phyloP scores from a whole-genome alignment of 2,797 vertebrate species.

The Catharus ustulatus region DNA sequence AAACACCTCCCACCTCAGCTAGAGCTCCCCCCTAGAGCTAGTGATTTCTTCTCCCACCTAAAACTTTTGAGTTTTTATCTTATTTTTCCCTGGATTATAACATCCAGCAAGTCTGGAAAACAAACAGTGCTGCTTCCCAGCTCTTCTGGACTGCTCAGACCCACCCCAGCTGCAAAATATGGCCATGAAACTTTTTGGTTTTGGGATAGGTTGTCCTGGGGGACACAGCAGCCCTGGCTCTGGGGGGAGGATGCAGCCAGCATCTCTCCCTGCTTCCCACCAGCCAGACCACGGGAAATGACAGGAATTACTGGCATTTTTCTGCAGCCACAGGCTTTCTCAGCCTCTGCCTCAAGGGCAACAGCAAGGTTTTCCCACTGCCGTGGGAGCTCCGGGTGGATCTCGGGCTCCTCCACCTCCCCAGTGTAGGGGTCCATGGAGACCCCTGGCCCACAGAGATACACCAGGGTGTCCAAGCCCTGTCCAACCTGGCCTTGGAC shows the following conservation, averaged over 20 bases:
- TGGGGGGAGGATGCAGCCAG: rapidly evolving
- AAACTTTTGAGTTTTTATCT: not conserved
- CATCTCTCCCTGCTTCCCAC: not conserved
- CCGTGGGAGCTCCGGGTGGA: rapidly evolving
- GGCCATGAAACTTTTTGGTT: not conserved
- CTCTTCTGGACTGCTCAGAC: not conserved
- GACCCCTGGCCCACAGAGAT: not conserved
- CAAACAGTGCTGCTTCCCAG: not conserved
- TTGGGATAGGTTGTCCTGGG: not conserved
- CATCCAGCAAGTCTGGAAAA: not conserved
- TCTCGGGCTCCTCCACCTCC: rapidly evolving
- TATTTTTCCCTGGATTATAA: not conserved
- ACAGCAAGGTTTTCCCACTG: not conserved
- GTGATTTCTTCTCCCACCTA: not conserved
- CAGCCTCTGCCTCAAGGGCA: not conserved
- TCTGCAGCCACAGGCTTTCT: not conserved
- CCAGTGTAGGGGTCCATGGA: rapidly evolving
- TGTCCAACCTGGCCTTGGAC: not conserved
- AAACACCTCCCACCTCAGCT: not conserved
- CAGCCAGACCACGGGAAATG: not conserved
- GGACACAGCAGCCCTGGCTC: not conserved
- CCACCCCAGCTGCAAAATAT: not conserved
- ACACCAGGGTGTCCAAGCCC: not conserved
- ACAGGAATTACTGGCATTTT: constrained; percentile 3
- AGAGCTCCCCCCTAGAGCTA: not conserved